phyloP scores from a whole-genome alignment of 2,113 vertebrate genomes.

The Chrysemys picta region DNA sequence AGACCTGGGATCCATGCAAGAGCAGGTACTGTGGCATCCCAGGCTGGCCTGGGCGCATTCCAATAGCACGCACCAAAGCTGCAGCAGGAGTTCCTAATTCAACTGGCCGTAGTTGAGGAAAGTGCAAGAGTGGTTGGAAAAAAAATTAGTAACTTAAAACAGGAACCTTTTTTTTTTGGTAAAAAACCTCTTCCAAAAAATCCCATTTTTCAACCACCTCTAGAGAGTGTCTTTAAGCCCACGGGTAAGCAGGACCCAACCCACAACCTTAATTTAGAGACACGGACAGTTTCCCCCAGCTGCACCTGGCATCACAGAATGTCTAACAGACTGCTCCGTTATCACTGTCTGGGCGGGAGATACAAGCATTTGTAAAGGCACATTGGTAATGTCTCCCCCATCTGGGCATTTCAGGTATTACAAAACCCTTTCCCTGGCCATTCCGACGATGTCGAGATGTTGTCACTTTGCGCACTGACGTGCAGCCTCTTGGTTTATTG shows the following conservation, averaged over 20 bases:
- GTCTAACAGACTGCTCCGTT: not conserved
- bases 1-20: not conserved
- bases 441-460: rapidly evolving
- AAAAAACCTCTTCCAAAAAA: not conserved
- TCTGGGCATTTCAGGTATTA: not conserved
- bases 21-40: not conserved
- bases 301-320: not conserved
- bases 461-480: rapidly evolving
- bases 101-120: not conserved
- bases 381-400: not conserved
- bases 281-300: not conserved
- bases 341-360: not conserved
- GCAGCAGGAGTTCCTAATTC: not conserved
- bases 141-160: not conserved
- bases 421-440: not conserved
- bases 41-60: not conserved
- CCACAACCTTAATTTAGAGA: not conserved
- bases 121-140: not conserved
- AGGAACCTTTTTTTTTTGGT: too few relatives aligned
- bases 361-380: not conserved
- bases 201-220: not conserved
- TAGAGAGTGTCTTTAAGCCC: not conserved
- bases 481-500: not conserved
- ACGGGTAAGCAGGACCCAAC: not conserved
- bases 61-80: not conserved